Evolutionary conservation across 2,888 invertebrate genomes (phyloP).

Genomic region (Tenthredo mesomela): DNA sequence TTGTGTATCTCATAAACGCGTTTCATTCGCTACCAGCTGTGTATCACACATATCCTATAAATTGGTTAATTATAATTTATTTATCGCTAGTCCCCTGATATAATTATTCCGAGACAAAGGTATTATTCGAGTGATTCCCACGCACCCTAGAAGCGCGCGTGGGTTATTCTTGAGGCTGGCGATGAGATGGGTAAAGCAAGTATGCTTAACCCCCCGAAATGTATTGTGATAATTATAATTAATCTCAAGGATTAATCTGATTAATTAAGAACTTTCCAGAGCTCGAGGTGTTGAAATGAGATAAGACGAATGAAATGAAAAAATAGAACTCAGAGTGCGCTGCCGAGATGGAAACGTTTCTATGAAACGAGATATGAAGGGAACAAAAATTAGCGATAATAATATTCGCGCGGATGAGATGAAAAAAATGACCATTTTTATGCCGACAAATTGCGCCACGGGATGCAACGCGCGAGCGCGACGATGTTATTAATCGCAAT

Average conservation of each 20-base stretch:
- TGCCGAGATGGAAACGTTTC: neutral
- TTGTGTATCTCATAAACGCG: neutral
- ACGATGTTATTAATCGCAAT: slow-evolving; percentile 1
- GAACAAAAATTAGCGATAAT: neutral
- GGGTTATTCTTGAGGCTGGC: neutral
- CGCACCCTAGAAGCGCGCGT: neutral
- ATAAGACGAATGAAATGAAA: slow-evolving; percentile 35
- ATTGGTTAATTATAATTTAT: neutral
- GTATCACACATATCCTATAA: neutral
- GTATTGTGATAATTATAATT: slow-evolving; percentile 38
- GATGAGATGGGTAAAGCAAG: neutral
- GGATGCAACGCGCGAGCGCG: neutral
- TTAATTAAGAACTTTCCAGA: slow-evolving; percentile 27
- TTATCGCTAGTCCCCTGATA: neutral
- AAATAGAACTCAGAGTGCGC: neutral
- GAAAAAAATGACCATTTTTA: neutral
- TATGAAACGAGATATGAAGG: neutral
- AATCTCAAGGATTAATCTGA: slow-evolving; percentile 22
- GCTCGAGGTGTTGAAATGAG: slow-evolving; percentile 11
- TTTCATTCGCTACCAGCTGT: neutral
- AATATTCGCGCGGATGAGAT: slow-evolving; percentile 26
- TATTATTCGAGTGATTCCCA: neutral
- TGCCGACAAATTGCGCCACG: neutral
- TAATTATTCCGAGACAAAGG: neutral
- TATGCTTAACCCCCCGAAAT: neutral